These are phyloP conservation scores for Mythimna lalbum DNA, from an alignment of 2,888 invertebrate species.

Conservation along the genomic window DNA sequence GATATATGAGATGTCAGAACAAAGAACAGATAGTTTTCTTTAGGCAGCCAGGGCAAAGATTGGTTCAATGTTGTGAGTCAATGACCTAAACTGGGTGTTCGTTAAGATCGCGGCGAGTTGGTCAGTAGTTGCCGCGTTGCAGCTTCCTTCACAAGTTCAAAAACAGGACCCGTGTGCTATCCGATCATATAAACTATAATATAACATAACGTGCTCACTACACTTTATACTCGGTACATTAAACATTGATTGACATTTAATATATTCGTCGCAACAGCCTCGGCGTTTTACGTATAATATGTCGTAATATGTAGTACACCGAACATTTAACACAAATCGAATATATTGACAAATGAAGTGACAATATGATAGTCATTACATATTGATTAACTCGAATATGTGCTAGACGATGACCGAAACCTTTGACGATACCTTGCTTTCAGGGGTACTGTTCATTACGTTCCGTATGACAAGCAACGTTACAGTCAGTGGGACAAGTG, in stretches of 20 bases:
- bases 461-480: slow-evolving; percentile 31
- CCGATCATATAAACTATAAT: slow-evolving; percentile 71
- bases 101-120: slow-evolving; percentile 13
- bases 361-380: slow-evolving; percentile 62
- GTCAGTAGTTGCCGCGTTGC: slow-evolving; percentile 53
- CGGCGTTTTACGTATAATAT: slow-evolving; percentile 66
- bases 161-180: slow-evolving; percentile 79
- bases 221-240: slow-evolving; percentile 71
- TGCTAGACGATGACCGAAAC: slow-evolving; percentile 32
- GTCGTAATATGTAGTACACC: slow-evolving; percentile 50
- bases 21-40: neutral
- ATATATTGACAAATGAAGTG: slow-evolving; percentile 65
- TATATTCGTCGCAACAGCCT: slow-evolving; percentile 80
- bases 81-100: slow-evolving; percentile 28
- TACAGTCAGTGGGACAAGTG: slow-evolving; percentile 13
- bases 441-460: slow-evolving; percentile 30
- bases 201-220: slow-evolving; percentile 72
- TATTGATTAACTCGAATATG: slow-evolving; percentile 39
- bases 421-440: slow-evolving; percentile 37
- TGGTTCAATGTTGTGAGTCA: neutral
- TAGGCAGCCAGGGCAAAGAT: neutral
- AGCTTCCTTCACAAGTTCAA: slow-evolving; percentile 61
- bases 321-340: slow-evolving; percentile 65
- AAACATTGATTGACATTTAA: slow-evolving; percentile 72
- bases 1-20: neutral